Conservation (phyloP, 1,140 invertebrate species). For the Drosophila pectinifera region DNA sequence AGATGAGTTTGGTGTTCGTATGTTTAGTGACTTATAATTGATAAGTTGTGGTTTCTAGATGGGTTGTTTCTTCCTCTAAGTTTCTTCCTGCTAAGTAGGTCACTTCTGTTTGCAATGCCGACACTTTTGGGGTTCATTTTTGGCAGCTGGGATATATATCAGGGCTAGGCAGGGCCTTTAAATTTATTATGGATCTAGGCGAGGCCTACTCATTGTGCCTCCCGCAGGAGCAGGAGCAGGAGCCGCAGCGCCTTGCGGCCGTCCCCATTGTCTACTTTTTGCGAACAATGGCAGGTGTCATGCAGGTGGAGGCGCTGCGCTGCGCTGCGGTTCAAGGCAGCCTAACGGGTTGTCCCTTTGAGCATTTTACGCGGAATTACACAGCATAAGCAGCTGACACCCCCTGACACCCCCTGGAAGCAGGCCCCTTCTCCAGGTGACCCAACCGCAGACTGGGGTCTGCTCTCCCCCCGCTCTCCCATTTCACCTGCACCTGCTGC, state of each 20-base stretch:
- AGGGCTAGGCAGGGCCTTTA: slow-evolving; percentile 40
- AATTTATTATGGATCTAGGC: slow-evolving; percentile 59
- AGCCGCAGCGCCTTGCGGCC: slow-evolving; percentile 29
- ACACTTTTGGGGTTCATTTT: slow-evolving; percentile 39
- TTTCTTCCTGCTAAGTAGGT: slow-evolving; percentile 20
- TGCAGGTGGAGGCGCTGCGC: slow-evolving; percentile 49
- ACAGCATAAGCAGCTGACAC: slow-evolving; percentile 72
- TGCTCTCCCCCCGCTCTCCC: neutral
- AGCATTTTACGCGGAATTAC: slow-evolving; percentile 82
- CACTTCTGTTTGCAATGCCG: slow-evolving; percentile 25
- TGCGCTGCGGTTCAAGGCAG: slow-evolving; percentile 33
- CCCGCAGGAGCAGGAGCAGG: slow-evolving; percentile 17
- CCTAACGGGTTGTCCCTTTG: slow-evolving; percentile 64
- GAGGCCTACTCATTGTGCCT: slow-evolving; percentile 19
- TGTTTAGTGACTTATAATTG: neutral
- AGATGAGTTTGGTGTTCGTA: neutral
- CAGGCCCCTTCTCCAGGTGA: slow-evolving; percentile 1
- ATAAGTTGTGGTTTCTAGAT: neutral
- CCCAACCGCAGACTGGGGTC: slow-evolving; percentile 28
- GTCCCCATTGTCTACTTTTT: slow-evolving; percentile 70
- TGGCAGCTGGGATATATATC: slow-evolving; percentile 40
- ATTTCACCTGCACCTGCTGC: neutral
- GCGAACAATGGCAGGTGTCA: slow-evolving; percentile 77
- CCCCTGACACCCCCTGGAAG: slow-evolving; percentile 33
- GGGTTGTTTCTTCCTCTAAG: neutral